Base-by-base conservation (phyloP, 2,797 vertebrate genomes). In the Acanthurus tractus region DNA sequence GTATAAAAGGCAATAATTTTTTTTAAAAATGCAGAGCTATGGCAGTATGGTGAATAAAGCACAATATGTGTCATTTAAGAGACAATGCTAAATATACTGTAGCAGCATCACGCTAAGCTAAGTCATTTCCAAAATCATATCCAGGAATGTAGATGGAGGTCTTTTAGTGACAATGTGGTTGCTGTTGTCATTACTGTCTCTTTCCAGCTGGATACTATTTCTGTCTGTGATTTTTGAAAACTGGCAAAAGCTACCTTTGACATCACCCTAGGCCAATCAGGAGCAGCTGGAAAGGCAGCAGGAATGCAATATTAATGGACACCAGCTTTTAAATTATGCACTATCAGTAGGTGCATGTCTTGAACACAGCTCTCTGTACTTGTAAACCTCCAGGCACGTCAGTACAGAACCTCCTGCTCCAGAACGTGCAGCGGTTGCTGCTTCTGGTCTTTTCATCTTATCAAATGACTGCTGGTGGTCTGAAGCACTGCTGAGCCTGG, bases 81-180 rank as follows among this genome's bases (percentile, higher is more conserved):
- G 64, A 48, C 49, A 56, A 48, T 55, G 49, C 71, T 85, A 78
- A 80, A 80, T 78, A 82, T 77, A 23, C 65, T 69, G 71, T 45
- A 78, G 81, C 72, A 78, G 53, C 79, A 84, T 92, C 92, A 94
- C 86, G 82, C 88, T 82, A 92, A 83, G 83, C 91, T 86, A 92
- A 86, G 89, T 94, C 81, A 94, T 93, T 88, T 82, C 56, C 38
- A 72, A 89, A 88, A 84, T 71, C 65, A 79, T 68, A 85, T 90
- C 91, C 91, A 93, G 82, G 74, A 86, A 81, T 83, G 79, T 84
- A 90, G 76, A 92, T 91, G 89, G 29, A 63, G 62, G 48, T 25
- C 86, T 85, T 91, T 76, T 42, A 76, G 52, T 74, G 71, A 81
- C 87, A 73, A 87, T 83, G 70, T 89, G 85, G 92, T 90, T 90